Conservation (phyloP, 2,797 vertebrate species). For the Helarctos malayanus region DNA sequence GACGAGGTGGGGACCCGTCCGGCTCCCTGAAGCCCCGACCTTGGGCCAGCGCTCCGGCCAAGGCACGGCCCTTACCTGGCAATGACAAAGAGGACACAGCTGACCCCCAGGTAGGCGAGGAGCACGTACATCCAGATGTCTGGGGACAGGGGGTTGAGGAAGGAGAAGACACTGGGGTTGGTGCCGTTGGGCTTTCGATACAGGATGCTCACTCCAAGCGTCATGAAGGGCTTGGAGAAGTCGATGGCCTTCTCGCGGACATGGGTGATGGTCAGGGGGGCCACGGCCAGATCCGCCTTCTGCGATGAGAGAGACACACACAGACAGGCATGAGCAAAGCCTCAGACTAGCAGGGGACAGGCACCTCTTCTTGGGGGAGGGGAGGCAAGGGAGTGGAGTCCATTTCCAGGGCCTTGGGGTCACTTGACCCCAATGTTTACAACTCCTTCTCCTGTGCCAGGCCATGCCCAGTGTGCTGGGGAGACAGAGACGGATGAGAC, state of each 20-base stretch:
- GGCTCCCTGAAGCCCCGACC: background rate
- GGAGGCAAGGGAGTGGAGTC: background rate
- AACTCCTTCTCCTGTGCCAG: background rate
- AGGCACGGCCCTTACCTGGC: slow-evolving; percentile 93
- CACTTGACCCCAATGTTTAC: background rate
- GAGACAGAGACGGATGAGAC: background rate
- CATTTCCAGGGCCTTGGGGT: background rate
- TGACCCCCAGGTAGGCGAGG: slow-evolving; percentile 98
- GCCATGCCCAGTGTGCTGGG: background rate
- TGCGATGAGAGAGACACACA: slow-evolving; percentile 82
- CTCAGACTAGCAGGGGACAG: slow-evolving; percentile 3
- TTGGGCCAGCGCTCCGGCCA: background rate
- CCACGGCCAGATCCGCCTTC: slow-evolving; percentile 98
- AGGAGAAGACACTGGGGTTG: slow-evolving; percentile 98
- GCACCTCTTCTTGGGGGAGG: background rate
- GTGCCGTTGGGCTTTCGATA: slow-evolving; percentile 98
- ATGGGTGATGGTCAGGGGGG: slow-evolving; percentile 98
- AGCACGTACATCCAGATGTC: slow-evolving; percentile 99
- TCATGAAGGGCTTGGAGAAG: slow-evolving; percentile 99
- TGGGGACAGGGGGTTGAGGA: slow-evolving; percentile 98
- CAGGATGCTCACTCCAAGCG: slow-evolving; percentile 97
- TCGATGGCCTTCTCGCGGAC: slow-evolving; percentile 97
- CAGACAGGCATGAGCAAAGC: slow-evolving; percentile 25
- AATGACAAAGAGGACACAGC: slow-evolving; percentile 99
- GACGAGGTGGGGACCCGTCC: background rate